phyloP scores from a whole-genome alignment of 2,113 vertebrate genomes.

The Sinosuthora webbiana region DNA sequence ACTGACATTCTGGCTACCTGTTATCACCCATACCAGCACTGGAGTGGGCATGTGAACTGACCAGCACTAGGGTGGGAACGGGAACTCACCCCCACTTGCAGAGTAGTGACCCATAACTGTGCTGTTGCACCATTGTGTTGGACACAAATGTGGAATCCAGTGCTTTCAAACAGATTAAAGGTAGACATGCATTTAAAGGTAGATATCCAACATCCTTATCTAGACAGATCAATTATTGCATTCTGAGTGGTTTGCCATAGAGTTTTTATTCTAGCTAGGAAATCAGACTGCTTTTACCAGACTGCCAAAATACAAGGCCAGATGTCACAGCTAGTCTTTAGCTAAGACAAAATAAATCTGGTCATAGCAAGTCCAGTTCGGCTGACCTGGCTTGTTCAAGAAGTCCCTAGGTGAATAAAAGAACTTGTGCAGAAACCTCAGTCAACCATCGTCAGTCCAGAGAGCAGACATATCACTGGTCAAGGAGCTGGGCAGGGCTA shows the following conservation, averaged over 20 bases:
- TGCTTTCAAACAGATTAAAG: background rate
- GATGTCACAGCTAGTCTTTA: background rate
- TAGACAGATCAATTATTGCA: background rate
- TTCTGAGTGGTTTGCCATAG: rapidly evolving
- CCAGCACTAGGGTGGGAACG: background rate
- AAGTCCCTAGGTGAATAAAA: background rate
- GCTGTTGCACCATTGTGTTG: background rate
- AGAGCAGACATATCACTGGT: background rate
- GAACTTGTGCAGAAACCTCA: background rate
- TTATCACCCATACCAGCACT: background rate
- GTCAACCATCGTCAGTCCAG: background rate
- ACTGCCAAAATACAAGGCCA: background rate
- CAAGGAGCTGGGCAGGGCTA: background rate
- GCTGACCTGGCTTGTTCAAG: background rate
- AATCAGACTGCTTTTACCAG: background rate
- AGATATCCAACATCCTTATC: background rate
- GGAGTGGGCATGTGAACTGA: background rate
- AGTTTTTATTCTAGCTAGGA: background rate
- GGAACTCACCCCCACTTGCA: background rate
- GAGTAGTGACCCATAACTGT: background rate
- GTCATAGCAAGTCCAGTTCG: background rate
- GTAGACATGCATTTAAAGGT: background rate
- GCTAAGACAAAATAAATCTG: background rate
- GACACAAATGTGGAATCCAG: background rate
- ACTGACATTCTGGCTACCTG: background rate